Base-by-base conservation (phyloP, 2,113 vertebrate species). In the Pachycephala philippinensis region DNA sequence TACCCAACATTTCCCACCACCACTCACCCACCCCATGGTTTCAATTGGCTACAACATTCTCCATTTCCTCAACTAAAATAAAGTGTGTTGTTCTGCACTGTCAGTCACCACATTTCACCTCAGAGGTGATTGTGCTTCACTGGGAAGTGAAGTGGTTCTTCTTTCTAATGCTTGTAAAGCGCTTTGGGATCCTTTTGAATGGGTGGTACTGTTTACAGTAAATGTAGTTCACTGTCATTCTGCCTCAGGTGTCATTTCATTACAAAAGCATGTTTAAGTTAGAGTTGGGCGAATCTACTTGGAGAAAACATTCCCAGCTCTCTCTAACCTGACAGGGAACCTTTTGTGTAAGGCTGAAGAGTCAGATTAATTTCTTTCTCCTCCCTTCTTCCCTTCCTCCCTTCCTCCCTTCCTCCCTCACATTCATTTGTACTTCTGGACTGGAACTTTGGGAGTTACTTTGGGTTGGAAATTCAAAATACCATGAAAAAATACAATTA, bases 121-220 rank as follows among this genome's bases (percentile, higher is more conserved):
- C 80, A 66, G 89, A 96, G 95, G 94, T 96, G 95, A 95, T 87
- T 86, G 86, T 31, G 28, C 85, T 94, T 93, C 95, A 69, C 88
- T 94, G 89, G 56, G 85, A 94, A 90, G 87, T 94, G 96, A 97
- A 95, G 88, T 86, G 53, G 71, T 94, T 95, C 91, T 85, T 90
- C 95, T 97, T 97, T 97, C 78, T 84, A 44, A 97, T 83, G 93
- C 81, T 81, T 68, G 65, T 95, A 97, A 97, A 97, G 96, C 92
- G 94, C 97, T 97, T 97, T 97, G 96, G 97, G 96, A 97, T 97
- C 97, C 93, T 96, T 97, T 76, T 79, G 88, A 95, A 95, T 42
- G 86, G 96, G 93, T 11, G 52, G 64, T 95, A 89, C 93, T 88
- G 39, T 91, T 64, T 75, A 84, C 20, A 79, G 13, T 57, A 64